Percentiles rank a stretch among this genome's conserved stretches.
phyloP scores from a whole-genome alignment of 2,888 invertebrate species.

The Drosophila stalkeri region DNA sequence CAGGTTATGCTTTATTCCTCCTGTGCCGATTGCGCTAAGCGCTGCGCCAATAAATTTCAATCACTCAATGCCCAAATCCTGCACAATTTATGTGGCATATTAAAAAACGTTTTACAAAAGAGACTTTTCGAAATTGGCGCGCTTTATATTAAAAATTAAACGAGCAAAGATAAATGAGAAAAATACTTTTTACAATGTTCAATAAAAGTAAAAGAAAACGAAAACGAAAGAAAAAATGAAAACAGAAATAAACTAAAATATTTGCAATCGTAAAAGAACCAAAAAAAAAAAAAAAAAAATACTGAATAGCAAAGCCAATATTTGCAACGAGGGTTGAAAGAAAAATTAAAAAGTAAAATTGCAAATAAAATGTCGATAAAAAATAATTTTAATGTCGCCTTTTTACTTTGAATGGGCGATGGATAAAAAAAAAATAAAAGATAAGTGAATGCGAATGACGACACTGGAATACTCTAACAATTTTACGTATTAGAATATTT shows the following conservation, averaged over 20 bases:
- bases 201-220: constrained; percentile 45
- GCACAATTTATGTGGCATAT: constrained; percentile 70
- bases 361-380: constrained; percentile 76
- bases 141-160: constrained; percentile 64
- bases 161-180: constrained; percentile 63
- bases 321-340: constrained; percentile 32
- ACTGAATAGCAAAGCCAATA: constrained; percentile 38
- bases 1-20: constrained; percentile 38
- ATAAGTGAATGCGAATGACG: neutral
- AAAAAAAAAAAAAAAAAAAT: constrained; percentile 30
- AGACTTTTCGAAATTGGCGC: constrained; percentile 52
- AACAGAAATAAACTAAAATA: constrained; percentile 61
- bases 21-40: constrained; percentile 24
- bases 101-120: constrained; percentile 70
- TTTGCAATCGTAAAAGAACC: constrained; percentile 53
- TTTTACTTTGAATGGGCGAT: constrained; percentile 67
- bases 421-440: neutral
- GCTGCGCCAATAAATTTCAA: constrained; percentile 64
- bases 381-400: constrained; percentile 76
- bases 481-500: too few species aligned
- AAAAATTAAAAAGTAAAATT: constrained; percentile 56
- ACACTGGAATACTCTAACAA: constrained; percentile 31
- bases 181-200: constrained; percentile 58
- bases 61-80: constrained; percentile 67
- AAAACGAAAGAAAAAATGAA: constrained; percentile 29